Conservation (phyloP, 2,113 vertebrate genomes). For the Nicator chloris region DNA sequence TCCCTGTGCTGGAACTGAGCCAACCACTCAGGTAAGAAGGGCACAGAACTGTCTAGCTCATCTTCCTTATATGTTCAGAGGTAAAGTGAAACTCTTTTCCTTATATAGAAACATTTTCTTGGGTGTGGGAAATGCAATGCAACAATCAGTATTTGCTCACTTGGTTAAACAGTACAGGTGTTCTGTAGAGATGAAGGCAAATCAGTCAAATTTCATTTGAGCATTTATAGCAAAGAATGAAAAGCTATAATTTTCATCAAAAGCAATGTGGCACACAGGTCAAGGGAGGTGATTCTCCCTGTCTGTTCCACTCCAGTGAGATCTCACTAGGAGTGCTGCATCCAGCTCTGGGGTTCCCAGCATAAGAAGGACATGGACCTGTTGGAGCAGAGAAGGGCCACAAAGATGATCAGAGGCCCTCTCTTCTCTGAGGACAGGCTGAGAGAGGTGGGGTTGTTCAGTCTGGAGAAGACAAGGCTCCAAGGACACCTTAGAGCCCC, state of each 20-base stretch:
- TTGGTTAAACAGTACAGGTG: background rate
- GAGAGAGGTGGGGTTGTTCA: too few relatives aligned
- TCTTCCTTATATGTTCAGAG: too few relatives aligned
- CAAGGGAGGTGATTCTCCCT: background rate
- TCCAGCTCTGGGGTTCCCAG: background rate
- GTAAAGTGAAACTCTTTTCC: too few relatives aligned
- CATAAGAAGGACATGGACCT: too few relatives aligned
- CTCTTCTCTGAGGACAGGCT: background rate
- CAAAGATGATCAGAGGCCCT: background rate
- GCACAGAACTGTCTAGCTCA: too few relatives aligned
- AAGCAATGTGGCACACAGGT: accelerated
- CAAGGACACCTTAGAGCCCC: background rate
- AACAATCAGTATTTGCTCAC: too few relatives aligned
- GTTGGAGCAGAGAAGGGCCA: background rate
- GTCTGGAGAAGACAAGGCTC: background rate
- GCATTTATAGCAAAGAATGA: background rate
- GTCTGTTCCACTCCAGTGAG: accelerated
- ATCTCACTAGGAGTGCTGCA: background rate
- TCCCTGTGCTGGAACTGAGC: too few relatives aligned
- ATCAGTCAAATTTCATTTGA: background rate
- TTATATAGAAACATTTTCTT: too few relatives aligned
- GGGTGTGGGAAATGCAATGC: too few relatives aligned
- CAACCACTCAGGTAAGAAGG: too few relatives aligned
- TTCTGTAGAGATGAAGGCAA: background rate
- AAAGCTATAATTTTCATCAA: background rate